Evolutionary conservation across 2,113 vertebrate genomes (phyloP), one percentile per base, ranked within the genome.

Genomic region (Takifugu bimaculatus): DNA sequence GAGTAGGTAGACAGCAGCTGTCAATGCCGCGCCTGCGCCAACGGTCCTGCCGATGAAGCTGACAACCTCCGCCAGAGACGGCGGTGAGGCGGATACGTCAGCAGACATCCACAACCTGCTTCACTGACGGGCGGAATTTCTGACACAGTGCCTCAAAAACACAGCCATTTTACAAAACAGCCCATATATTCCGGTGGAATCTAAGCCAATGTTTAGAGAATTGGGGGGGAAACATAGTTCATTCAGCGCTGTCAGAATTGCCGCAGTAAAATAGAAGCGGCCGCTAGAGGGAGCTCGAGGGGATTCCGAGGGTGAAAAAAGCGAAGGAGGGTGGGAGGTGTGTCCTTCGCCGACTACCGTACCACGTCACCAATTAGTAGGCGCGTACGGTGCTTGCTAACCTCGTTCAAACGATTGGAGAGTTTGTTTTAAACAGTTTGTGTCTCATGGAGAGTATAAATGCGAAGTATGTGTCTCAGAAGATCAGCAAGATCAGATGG

Each of bases 401-500:
- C 35, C 35, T 39, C 35, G 35, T 39, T 39, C 35, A 39, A 39
- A 39, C 35, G 35, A 39, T 39, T 11, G 35, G 10, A 39, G 9
- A 14, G 14, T 54, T 6, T 45, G 57, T 68, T 42, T 4, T n/a
- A 54, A 42, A 10, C 4, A 0, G 2, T 20, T n/a, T 28, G 1
- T 25, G 7, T 51, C 12, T 27, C 5, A 97, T 97, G 94, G 95
- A 94, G 65, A 87, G 87, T 1, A 82, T 92, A 50, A 90, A 88
- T 47, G 94, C 93, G 0, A 95, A 93, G 67, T 98, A 94, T 54
- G 94, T 98, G 29, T 97, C 96, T n/a, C 94, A 96, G 87, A 98
- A 98, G 82, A 92, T 98, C 66, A 96, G 94, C 60, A 94, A 92
- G 68, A 89, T 90, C 4, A 92, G 95, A 54, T 98, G 95, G 96